Conservation (phyloP, 2,797 vertebrate species). For the Bradypodion ventrale region DNA sequence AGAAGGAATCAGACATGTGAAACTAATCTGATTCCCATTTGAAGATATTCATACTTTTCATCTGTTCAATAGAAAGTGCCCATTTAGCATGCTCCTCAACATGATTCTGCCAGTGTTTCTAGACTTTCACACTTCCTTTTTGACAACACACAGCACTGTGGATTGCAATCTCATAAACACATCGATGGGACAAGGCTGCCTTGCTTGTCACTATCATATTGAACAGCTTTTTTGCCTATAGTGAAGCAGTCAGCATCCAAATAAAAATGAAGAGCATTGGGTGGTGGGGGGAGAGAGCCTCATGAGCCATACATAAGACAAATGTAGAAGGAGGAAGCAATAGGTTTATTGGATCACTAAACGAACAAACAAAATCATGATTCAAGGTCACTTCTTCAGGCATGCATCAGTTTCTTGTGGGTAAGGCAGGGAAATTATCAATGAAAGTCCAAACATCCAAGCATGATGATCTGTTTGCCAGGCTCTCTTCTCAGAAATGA, state of each 20-base stretch:
- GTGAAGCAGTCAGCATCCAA: neutral
- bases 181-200: neutral
- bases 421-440: too few relatives aligned
- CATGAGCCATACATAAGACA: too few relatives aligned
- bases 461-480: too few relatives aligned
- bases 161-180: slow-evolving; percentile 10
- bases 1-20: neutral
- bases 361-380: too few relatives aligned
- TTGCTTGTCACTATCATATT: slow-evolving; percentile 8
- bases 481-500: too few relatives aligned
- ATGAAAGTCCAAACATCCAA: too few relatives aligned
- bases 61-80: neutral
- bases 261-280: neutral
- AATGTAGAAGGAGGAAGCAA: too few relatives aligned
- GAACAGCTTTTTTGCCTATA: slow-evolving; percentile 15
- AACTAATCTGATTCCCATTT: neutral
- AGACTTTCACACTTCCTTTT: slow-evolving; percentile 5
- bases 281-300: too few relatives aligned
- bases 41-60: neutral
- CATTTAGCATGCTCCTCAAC: neutral
- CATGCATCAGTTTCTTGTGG: too few relatives aligned
- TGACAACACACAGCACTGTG: neutral
- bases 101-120: neutral
- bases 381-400: too few relatives aligned
- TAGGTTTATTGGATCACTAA: too few relatives aligned